A percentile compares a stretch with the other conserved stretches of the same genome.
These are phyloP conservation scores for Thryonomys swinderianus DNA, from an alignment of 2,113 vertebrate genomes.

Conservation along the genomic window DNA sequence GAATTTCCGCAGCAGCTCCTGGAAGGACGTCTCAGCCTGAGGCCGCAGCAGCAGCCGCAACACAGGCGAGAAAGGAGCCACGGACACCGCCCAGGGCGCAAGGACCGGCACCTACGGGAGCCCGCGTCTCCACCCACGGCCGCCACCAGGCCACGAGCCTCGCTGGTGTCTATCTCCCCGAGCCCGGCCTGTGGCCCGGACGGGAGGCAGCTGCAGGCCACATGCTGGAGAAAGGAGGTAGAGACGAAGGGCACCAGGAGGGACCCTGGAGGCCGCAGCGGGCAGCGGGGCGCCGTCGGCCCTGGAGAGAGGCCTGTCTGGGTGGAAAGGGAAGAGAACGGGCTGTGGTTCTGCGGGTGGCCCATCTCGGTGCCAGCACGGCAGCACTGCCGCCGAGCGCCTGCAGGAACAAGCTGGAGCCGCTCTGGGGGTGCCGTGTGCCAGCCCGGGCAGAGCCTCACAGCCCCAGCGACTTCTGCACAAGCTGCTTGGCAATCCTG, in stretches of 20 bases:
- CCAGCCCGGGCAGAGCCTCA: slow-evolving; percentile 59
- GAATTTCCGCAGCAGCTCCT: not conserved
- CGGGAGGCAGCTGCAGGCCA: not conserved
- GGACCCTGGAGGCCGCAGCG: not conserved
- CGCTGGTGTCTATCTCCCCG: rapidly evolving
- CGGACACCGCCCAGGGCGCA: not conserved
- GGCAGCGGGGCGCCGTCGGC: slow-evolving; percentile 20
- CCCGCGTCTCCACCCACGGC: not conserved
- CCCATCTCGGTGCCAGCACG: slow-evolving; percentile 79
- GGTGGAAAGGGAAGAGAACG: not conserved
- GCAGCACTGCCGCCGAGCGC: slow-evolving; percentile 51
- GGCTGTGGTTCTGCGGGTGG: slow-evolving; percentile 67
- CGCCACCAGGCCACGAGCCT: not conserved
- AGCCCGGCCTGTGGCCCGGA: not conserved
- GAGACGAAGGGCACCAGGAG: slow-evolving; percentile 51
- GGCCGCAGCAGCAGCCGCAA: not conserved
- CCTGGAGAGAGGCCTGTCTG: not conserved
- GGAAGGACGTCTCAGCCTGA: not conserved
- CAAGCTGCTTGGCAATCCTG: slow-evolving; percentile 94
- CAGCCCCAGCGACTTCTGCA: slow-evolving; percentile 95
- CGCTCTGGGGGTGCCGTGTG: not conserved
- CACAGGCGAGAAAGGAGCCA: not conserved
- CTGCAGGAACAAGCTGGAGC: not conserved
- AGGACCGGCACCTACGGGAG: rapidly evolving
- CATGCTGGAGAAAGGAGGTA: slow-evolving; percentile 56